phyloP scores from a whole-genome alignment of 64 coral and sea anemone genomes.

The Stylophora pistillata region DNA sequence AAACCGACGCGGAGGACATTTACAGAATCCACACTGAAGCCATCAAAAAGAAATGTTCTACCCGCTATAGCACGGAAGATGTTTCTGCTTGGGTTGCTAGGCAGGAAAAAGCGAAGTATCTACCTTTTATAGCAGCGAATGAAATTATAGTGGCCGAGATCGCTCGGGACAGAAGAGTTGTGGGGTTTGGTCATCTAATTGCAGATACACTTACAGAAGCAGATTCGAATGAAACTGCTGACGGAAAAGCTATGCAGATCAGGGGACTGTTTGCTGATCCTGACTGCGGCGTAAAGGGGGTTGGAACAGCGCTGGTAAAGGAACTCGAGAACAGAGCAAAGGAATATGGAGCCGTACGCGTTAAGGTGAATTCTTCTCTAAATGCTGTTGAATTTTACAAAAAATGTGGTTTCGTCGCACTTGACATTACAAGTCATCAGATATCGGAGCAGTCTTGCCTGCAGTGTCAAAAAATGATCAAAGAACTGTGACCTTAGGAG shows the following conservation, averaged over 20 bases:
- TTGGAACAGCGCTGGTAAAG: slow-evolving; percentile 28
- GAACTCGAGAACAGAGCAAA: slow-evolving; percentile 32
- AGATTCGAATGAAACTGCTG: slow-evolving; percentile 2
- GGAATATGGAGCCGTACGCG: not conserved
- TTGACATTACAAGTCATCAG: not conserved
- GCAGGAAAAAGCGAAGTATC: slow-evolving; percentile 36
- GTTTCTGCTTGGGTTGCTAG: slow-evolving; percentile 48
- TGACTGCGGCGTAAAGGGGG: slow-evolving; percentile 20
- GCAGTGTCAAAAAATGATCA: slow-evolving; percentile 24
- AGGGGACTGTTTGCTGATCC: slow-evolving; percentile 56
- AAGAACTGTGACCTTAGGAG: not conserved
- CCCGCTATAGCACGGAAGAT: slow-evolving; percentile 60
- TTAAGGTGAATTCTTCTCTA: slow-evolving; percentile 21
- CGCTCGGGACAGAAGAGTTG: not conserved
- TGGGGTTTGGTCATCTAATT: slow-evolving; percentile 81
- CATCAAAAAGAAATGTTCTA: slow-evolving; percentile 64
- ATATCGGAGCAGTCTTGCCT: slow-evolving; percentile 12
- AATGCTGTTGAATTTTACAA: slow-evolving; percentile 64
- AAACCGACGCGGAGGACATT: slow-evolving; percentile 52
- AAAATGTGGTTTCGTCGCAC: slow-evolving; percentile 13
- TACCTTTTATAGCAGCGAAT: slow-evolving; percentile 42
- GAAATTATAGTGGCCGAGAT: slow-evolving; percentile 61
- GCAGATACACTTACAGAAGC: not conserved
- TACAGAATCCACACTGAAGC: slow-evolving; percentile 59
- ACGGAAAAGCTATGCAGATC: not conserved